phyloP scores from a whole-genome alignment of 2,797 vertebrate genomes.

The Sebastes vulpes region DNA sequence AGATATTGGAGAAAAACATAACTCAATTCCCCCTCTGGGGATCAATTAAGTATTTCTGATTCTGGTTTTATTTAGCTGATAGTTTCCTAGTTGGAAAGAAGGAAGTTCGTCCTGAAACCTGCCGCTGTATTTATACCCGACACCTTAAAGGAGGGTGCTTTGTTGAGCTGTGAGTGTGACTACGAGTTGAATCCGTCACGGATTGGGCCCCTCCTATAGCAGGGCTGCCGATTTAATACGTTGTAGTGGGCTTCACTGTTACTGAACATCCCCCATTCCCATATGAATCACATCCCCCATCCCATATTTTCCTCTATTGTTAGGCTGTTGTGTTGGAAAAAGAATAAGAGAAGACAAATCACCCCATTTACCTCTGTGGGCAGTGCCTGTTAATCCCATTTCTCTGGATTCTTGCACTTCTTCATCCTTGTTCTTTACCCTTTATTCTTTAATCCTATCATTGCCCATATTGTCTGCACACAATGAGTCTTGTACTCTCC shows the following conservation, averaged over 20 bases:
- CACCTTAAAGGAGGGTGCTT: too few species aligned
- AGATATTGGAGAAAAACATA: rapidly evolving
- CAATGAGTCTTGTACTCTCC: neutral
- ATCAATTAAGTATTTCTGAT: too few species aligned
- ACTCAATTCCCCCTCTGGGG: too few species aligned
- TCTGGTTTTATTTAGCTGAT: too few species aligned
- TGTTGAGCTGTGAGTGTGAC: too few species aligned
- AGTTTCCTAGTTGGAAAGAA: too few species aligned
- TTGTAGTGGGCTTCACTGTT: conserved; percentile 5
- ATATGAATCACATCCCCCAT: conserved; percentile 10
- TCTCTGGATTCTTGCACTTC: neutral
- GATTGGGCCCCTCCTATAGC: neutral
- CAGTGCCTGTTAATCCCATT: conserved; percentile 22
- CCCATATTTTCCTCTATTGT: neutral
- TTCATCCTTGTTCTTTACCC: conserved; percentile 10
- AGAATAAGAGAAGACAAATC: conserved; percentile 32
- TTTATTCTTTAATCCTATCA: conserved; percentile 27
- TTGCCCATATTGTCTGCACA: conserved; percentile 19
- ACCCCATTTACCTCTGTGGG: conserved; percentile 7
- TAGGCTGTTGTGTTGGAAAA: conserved; percentile 13
- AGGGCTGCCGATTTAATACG: conserved; percentile 4
- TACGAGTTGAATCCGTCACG: rapidly evolving
- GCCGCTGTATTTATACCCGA: too few species aligned
- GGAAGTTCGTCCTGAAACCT: too few species aligned
- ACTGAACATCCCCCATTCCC: conserved; percentile 3